Base-by-base conservation (phyloP, 2,888 invertebrate species). In the Phragmatobia fuliginosa region DNA sequence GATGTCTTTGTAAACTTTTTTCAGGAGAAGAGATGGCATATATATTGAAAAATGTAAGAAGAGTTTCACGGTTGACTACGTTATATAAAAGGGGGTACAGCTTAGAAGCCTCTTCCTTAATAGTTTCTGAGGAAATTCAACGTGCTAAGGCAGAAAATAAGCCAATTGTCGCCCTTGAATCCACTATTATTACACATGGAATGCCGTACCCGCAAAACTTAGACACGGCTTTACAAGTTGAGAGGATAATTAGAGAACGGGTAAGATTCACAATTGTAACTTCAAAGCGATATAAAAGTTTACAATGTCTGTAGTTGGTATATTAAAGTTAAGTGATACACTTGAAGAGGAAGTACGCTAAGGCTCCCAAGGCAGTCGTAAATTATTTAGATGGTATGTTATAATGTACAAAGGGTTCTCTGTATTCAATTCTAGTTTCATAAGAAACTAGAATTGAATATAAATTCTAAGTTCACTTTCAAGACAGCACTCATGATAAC, bases 131-230 rank as follows among this genome's bases (percentile, higher is more conserved):
- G 45, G 96, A 97, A 86, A 97, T 99, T 66, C 88, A 87, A 68
- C 87, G 93, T 67, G 98, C 98, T 11, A 91, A 98, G 78, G 90
- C 92, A 67, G 91, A 94, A 62, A 92, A 95, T 38, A 93, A 95
- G 77, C 98, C 99, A 14, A 96, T 99, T 72, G 99, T 99, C 28
- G 99, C 99, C 2, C 94, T 99, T 79, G 99, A 99, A 95, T 99
- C 99, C 11, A 99, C 99, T 1, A 99, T 99, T 75, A 98, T 99
- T 73, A 99, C 99, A 1, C 99, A 99, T 93, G 99, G 99, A 59
- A 98, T 99, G 98, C 99, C 99, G 0, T 97, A 96, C 92, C 99
- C 99, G 0, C 95, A 97, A 66, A 99, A 99, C 93, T 93, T 99
- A 64, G 95, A 97, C 79, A 99, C 98, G 45, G 99, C 99, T 7